Evolutionary conservation across 2,888 invertebrate genomes (phyloP), one percentile per base, ranked within the genome.

Genomic region (Rhingia rostrata): DNA sequence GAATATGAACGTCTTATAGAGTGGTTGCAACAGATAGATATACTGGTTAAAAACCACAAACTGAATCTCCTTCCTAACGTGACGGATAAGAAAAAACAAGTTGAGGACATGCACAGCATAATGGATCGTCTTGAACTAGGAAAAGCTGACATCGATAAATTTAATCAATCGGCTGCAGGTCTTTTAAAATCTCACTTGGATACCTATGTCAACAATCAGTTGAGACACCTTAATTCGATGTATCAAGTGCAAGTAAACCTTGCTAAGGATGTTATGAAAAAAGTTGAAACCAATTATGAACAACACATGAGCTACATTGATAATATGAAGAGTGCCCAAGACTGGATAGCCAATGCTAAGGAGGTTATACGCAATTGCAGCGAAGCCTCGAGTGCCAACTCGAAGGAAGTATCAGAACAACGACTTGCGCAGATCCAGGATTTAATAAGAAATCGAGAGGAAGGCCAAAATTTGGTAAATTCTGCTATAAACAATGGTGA

Each of bases 11-110:
- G 96, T 80, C 92, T 98, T 12, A 97, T 97, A 63, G 97, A 98
- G 90, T 98, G 97, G 97, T 91, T 98, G 37, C 97, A 97, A 89
- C 97, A 97, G 90, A 96, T 96, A 88, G 97, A 97, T 88, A 97
- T 97, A 88, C 93, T 97, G 6, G 95, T 97, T 9, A 97, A 98
- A 90, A 96, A 97, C 73, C 96, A 97, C 88, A 98, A 98, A 91
- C 94, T 96, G 32, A 95, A 96, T 30, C 92, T 97, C 9, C 93
- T 96, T 32, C 94, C 96, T 3, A 96, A 95, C 70, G 93, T 97
- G 0, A 93, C 94, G 60, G 97, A 98, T 88, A 98, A 98, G 89
- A 94, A 94, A 86, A 96, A 95, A 84, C 97, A 97, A 92, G 97
- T 97, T 0, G 93, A 93, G 61, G 96, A 97, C 88, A 96, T 97